Evolutionary conservation across 2,113 vertebrate species (phyloP).

Genomic region (Antennarius striatus): DNA sequence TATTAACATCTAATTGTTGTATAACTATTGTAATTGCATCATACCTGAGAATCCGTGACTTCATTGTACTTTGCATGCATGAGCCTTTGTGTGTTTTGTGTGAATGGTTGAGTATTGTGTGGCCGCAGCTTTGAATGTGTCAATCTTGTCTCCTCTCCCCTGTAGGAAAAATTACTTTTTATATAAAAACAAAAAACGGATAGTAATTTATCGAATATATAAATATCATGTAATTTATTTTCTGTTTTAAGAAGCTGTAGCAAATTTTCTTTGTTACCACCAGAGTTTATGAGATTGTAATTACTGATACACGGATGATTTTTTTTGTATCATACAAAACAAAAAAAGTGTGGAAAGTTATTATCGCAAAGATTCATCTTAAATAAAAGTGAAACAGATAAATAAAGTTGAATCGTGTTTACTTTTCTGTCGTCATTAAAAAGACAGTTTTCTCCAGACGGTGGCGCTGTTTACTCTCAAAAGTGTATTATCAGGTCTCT

Average conservation of each 20-base stretch:
- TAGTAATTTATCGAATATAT: constrained; percentile 82
- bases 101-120: constrained; percentile 12
- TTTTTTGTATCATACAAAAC: constrained; percentile 44
- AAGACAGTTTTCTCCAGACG: constrained; percentile 28
- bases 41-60: constrained; percentile 35
- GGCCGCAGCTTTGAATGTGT: constrained; percentile 41
- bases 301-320: constrained; percentile 46
- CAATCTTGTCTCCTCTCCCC: constrained; percentile 54
- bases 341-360: constrained; percentile 49
- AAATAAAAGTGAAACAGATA: constrained; percentile 64
- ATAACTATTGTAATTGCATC: constrained; percentile 36
- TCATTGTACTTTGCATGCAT: constrained; percentile 3
- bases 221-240: constrained; percentile 82
- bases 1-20: constrained; percentile 61
- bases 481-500: neutral
- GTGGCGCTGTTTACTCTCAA: constrained; percentile 52
- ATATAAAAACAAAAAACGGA: constrained; percentile 65
- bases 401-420: constrained; percentile 12
- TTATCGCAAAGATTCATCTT: constrained; percentile 57
- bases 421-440: constrained; percentile 5
- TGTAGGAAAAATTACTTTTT: constrained; percentile 66
- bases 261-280: constrained; percentile 60
- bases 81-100: constrained; percentile 20
- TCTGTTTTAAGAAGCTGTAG: constrained; percentile 68
- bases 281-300: constrained; percentile 68